Evolutionary conservation across 2,888 invertebrate species (phyloP), one percentile per base, ranked within the genome.

Genomic region (Lasioglossum pauxillum): DNA sequence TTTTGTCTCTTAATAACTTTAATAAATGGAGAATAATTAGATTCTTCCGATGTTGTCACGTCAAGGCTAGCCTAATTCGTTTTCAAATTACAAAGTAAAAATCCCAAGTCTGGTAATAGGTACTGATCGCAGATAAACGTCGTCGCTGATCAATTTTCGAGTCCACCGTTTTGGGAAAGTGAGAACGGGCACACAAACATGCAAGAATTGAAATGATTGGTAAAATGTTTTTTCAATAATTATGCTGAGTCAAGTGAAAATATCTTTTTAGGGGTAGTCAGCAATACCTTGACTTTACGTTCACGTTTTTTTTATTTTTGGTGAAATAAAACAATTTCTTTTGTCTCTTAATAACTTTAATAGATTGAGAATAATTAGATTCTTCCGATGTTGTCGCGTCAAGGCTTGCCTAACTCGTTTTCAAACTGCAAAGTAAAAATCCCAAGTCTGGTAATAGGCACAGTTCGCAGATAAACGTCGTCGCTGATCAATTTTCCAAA

Each of bases 401-500:
- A 44, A 44, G 12, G 2, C 12, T 44, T 2, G 41, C 2, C 41
- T 12, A 44, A 44, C 12, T 41, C 41, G 10, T 41, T 41, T 16
- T 35, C 3, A 35, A 38, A 35, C 31, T 64, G 14, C 23, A 23
- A 53, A 19, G 49, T 53, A 23, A 23, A 57, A 57, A 57, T n/a
- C 10, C 3, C n/a, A n/a, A 10, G 19, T 71, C n/a, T 12, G 38
- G 12, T 41, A 14, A 41, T 5, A 10, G 41, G 10, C 10, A 14
- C 12, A 0, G 31, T n/a, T 41, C n/a, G 23, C 41, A 14, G 12
- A 41, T 14, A n/a, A n/a, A 41, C 71, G 38, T 14, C 12, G 35
- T 41, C n/a, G 12, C 35, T 5, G n/a, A 14, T 46, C 35, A 74
- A 79, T 79, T 41, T n/a, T 19, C n/a, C 78, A 53, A 64, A 44